Evolutionary conservation across 1,140 invertebrate species (phyloP).

Genomic region (Forficula auricularia): DNA sequence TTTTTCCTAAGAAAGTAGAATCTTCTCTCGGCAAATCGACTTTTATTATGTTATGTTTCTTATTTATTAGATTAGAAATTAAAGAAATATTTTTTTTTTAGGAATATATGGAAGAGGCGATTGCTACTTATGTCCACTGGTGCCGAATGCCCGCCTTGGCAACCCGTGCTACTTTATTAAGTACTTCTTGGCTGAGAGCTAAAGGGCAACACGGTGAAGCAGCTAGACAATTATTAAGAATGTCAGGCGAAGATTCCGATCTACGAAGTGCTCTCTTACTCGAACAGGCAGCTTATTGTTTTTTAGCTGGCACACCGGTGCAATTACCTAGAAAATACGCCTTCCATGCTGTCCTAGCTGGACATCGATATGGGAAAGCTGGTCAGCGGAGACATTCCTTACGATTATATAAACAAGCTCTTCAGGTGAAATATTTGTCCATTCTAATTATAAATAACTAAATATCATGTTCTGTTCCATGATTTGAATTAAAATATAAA

Average conservation of each 20-base stretch:
- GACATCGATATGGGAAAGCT: constrained; percentile 80
- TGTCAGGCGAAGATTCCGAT: constrained; percentile 90
- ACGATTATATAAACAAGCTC: constrained; percentile 78
- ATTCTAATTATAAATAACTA: too few relatives aligned
- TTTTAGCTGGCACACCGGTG: constrained; percentile 46
- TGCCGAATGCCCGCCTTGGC: constrained; percentile 72
- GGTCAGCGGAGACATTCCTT: constrained; percentile 79
- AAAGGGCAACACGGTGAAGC: constrained; percentile 66
- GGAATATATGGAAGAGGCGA: constrained; percentile 87
- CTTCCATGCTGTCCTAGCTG: constrained; percentile 91
- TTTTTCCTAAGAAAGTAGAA: too few relatives aligned
- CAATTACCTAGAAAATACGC: constrained; percentile 83
- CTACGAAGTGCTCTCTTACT: constrained; percentile 74
- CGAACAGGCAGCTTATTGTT: constrained; percentile 91
- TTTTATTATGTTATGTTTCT: too few relatives aligned
- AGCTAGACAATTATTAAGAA: constrained; percentile 79
- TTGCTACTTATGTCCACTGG: constrained; percentile 68
- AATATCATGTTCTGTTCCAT: too few relatives aligned
- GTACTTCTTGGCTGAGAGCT: constrained; percentile 67
- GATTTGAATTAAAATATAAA: too few relatives aligned
- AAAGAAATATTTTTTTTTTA: constrained; percentile 18
- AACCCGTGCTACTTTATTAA: constrained; percentile 72
- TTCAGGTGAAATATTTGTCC: constrained; percentile 41
- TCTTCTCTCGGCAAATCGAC: too few relatives aligned
- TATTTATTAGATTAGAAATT: too few relatives aligned